Evolutionary conservation across 1,140 invertebrate species (phyloP).

Genomic region (Drosophila erecta): DNA sequence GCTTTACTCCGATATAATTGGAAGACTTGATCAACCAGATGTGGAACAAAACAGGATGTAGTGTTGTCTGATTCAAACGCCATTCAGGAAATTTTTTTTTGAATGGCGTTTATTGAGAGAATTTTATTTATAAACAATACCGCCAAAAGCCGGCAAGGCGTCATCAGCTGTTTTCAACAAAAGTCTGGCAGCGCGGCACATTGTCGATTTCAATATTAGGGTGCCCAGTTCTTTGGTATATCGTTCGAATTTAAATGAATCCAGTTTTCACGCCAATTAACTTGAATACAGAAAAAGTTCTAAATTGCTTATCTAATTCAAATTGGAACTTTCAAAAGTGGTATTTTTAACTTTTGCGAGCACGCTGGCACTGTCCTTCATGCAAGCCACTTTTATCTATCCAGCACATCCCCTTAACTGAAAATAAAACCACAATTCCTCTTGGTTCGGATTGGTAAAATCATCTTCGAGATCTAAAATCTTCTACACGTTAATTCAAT

Average conservation of each 20-base stretch:
- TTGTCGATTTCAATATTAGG: neutral
- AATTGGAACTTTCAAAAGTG: neutral
- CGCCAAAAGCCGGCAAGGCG: constrained; percentile 11
- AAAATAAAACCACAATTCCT: constrained; percentile 7
- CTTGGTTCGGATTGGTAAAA: constrained; percentile 34
- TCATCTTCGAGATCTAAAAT: constrained; percentile 41
- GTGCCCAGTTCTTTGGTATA: neutral
- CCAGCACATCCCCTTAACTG: neutral
- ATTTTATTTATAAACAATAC: constrained; percentile 8
- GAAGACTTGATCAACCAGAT: constrained; percentile 22
- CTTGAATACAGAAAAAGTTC: neutral
- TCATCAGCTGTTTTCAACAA: constrained; percentile 10
- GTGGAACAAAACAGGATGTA: constrained; percentile 6
- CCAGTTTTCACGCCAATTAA: neutral
- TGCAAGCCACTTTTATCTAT: no score
- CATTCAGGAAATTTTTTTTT: constrained; percentile 32
- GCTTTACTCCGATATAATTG: neutral
- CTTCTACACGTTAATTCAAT: constrained; percentile 21
- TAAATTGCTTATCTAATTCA: neutral
- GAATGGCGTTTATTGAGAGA: neutral
- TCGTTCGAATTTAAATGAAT: neutral
- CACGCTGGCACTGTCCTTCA: no score
- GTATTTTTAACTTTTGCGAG: no score
- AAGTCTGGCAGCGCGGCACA: neutral
- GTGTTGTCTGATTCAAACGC: neutral